Base-by-base conservation (phyloP, 2,888 invertebrate species). In the Acanthosepion esculentum region DNA sequence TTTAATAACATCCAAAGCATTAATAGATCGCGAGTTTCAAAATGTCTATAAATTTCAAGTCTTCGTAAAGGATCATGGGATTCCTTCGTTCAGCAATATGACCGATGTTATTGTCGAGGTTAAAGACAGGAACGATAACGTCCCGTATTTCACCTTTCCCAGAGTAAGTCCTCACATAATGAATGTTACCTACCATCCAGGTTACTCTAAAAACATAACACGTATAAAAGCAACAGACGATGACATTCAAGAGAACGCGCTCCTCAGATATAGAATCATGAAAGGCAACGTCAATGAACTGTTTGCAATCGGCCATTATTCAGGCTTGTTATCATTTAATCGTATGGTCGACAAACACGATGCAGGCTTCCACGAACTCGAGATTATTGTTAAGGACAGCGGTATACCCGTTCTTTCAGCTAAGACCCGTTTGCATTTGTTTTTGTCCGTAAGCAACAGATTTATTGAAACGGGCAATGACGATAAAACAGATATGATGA, bases 41-140 rank as follows among this genome's bases (percentile, higher is more conserved):
- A 33, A n/a, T n/a, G 15, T 78, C 12, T 78, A 78, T 18, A 78
- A 33, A 33, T 78, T 78, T 15, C 78, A 78, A 78, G 78, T 78
- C n/a, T 78, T 78, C n/a, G 78, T 78, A n/a, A 78, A 78, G n/a
- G 78, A 78, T 78, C 78, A 78, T 78, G 78, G 78, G 78, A 78
- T 15, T n/a, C 78, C 78, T 15, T 78, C 78, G n/a, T n/a, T 78
- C 78, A 78, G 18, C n/a, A 33, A 78, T 33, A 78, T 33, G n/a
- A 18, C 78, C 33, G 78, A 78, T 18, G n/a, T 78, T 78, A 78
- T 78, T 3, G n/a, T 78, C 78, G 33, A 78, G 15, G n/a, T 78
- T 15, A 33, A n/a, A n/a, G 78, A 78, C n/a, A 78, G n/a, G n/a
- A 78, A 78, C 78, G 78, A 78, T 23, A n/a, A 78, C 33, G 78